Base-by-base conservation (phyloP, 2,888 invertebrate genomes). In the Cosmia pyralina region DNA sequence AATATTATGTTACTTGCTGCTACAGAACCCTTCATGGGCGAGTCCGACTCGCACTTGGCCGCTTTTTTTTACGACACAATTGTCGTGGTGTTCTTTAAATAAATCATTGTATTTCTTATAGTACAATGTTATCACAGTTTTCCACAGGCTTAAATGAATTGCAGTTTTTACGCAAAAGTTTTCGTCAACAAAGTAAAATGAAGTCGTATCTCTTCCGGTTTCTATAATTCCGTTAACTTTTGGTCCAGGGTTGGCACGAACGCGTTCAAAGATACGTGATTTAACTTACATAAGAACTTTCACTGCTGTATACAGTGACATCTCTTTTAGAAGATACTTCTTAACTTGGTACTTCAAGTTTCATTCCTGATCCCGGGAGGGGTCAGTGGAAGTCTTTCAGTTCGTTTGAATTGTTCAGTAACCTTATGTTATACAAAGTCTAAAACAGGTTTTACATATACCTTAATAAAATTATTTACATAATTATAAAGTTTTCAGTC, bases 271-370 rank as follows among this genome's bases (percentile, higher is more conserved):
- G 63, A 67, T 80, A 77, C 74, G 72, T 77, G 85, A 86, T 87
- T 87, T 77, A 76, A 85, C 77, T 85, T 85, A 85, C 69, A 74
- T 83, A 86, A 81, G 75, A 86, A 85, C 78, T 84, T 82, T 81
- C 70, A 62, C 71, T 72, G 53, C 73, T 83, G 68, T 87, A 84
- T 79, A 84, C 73, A 68, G 77, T 72, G 66, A 82, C 77, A 73
- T 80, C 65, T 75, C 55, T 69, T 83, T 78, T 52, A 69, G 28
- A 70, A 63, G 48, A 77, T 60, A 75, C 53, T 44, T 72, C 58
- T 67, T 59, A 71, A 64, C 69, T 75, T 65, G n/a, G 4, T 52
- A 38, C 13, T 38, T 34, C 19, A 52, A 70, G 53, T 57, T 68
- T 60, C 41, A n/a, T 60, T 44, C 10, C 44, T 68, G 63, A 75